These are phyloP conservation scores for Phyto melanocephala DNA, from an alignment of 2,888 invertebrate genomes.

Conservation along the genomic window DNA sequence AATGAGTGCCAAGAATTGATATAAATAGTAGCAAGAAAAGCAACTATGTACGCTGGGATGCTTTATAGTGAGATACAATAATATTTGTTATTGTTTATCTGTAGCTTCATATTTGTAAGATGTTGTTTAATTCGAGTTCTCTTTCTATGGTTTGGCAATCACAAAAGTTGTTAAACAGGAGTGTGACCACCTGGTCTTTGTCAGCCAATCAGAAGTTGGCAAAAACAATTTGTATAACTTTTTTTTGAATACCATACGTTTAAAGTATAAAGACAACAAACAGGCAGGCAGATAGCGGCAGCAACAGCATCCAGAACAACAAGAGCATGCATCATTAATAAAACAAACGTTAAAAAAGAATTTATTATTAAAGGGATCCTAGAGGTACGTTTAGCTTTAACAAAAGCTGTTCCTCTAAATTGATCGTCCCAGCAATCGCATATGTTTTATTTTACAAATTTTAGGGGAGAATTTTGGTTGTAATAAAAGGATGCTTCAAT, in stretches of 20 bases:
- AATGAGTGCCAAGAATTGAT: too few species aligned
- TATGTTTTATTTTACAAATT: slow-evolving; percentile 1
- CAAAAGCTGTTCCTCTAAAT: neutral
- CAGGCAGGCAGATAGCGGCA: neutral
- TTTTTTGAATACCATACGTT: slow-evolving; percentile 6
- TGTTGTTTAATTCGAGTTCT: slow-evolving; percentile 37
- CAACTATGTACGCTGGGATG: neutral
- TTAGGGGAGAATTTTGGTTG: slow-evolving; percentile 42
- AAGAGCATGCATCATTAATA: too few species aligned
- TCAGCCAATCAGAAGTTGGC: slow-evolving; percentile 63
- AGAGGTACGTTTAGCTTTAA: slow-evolving; percentile 5
- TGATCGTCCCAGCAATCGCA: neutral
- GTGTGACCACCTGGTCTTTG: slow-evolving; percentile 64
- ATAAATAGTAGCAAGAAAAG: neutral
- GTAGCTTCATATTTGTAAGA: slow-evolving; percentile 42
- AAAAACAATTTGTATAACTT: slow-evolving; percentile 61
- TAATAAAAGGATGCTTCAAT: slow-evolving; percentile 23
- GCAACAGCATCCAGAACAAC: slow-evolving; percentile 10
- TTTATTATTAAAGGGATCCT: slow-evolving; percentile 44
- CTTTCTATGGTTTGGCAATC: slow-evolving; percentile 43
- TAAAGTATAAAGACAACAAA: slow-evolving; percentile 31
- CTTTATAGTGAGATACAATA: slow-evolving; percentile 24
- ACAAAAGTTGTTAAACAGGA: slow-evolving; percentile 65
- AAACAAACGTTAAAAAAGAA: slow-evolving; percentile 32
- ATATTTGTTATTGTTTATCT: slow-evolving; percentile 43